Percentiles rank a stretch among this genome's conserved stretches.
These are phyloP conservation scores for Tetrapedia diversipes DNA, from an alignment of 2,888 invertebrate genomes.

Conservation along the genomic window DNA sequence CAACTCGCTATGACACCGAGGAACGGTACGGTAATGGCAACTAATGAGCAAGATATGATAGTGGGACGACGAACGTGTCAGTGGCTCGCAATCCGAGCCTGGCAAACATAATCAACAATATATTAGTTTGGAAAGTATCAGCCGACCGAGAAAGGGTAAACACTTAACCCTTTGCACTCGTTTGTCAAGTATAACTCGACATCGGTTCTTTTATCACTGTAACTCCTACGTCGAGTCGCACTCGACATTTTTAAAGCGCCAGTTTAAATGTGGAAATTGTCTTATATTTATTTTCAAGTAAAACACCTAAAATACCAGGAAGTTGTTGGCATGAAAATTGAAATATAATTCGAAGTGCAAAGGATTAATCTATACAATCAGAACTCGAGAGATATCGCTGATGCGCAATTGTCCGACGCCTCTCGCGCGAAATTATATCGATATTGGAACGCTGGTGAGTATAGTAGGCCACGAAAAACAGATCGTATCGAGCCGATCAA, in stretches of 20 bases:
- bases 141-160: too few relatives aligned
- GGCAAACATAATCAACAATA: too few relatives aligned
- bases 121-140: not conserved
- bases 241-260: too few relatives aligned
- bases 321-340: too few relatives aligned
- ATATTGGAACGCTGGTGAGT: conserved; percentile 8
- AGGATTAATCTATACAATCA: not conserved
- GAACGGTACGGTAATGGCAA: conserved; percentile 50
- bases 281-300: too few relatives aligned
- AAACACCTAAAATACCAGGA: too few relatives aligned
- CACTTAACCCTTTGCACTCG: too few relatives aligned
- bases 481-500: conserved; percentile 54
- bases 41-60: conserved; percentile 67
- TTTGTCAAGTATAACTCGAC: too few relatives aligned
- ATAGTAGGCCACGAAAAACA: conserved; percentile 33
- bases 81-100: conserved; percentile 28
- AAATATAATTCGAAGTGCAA: too few relatives aligned
- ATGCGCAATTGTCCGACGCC: conserved; percentile 10
- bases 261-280: too few relatives aligned
- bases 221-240: too few relatives aligned
- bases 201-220: too few relatives aligned
- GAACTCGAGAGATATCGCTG: not conserved
- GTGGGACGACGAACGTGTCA: conserved; percentile 44
- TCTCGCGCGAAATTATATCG: conserved; percentile 8
- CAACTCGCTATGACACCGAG: conserved; percentile 53